Evolutionary conservation across 2,888 invertebrate species (phyloP), one percentile per base, ranked within the genome.

Genomic region (Lochmaea crataegi): DNA sequence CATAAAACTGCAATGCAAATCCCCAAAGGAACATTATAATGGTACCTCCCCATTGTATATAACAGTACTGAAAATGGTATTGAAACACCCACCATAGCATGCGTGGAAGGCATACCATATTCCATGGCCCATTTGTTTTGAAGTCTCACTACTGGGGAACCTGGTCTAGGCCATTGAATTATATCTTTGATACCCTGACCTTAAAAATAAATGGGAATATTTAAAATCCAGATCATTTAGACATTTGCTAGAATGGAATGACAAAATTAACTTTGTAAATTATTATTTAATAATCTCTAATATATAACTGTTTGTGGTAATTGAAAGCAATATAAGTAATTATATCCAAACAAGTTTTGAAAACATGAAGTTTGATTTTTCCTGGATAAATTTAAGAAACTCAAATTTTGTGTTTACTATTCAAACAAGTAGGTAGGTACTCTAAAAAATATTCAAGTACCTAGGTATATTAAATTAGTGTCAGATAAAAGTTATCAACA

Each of bases 41-140:
- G 91, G 85, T 96, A 96, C 86, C 95, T 89, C 82, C 93, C 90
- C 86, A 92, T 90, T 2, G 96, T 95, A 82, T 94, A 95, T 71
- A 95, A 87, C 69, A 96, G 87, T 67, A 96, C 91, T 0, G 95
- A 93, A 86, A 96, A 95, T 53, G 97, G 97, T 81, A 97, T 94
- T 1, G 94, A 94, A 16, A 95, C 91, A 0, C 94, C 95, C 53
- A 96, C 94, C 94, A 96, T 96, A 9, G 96, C 96, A 87, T 97
- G 97, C 1, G 97, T 97, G 14, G 96, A 97, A 1, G 97, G 97
- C 95, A 97, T 96, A 14, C 97, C 97, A 88, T 96, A 97, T 84
- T 97, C 97, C 79, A 94, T 87, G 1, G 94, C 93, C 94, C 96
- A 97, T 87, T 96, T 95, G 61, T 91, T 90, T 85, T 97, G 96